Evolutionary conservation across 2,888 invertebrate genomes (phyloP), one percentile per base, ranked within the genome.

Genomic region (Nebria brevicollis): DNA sequence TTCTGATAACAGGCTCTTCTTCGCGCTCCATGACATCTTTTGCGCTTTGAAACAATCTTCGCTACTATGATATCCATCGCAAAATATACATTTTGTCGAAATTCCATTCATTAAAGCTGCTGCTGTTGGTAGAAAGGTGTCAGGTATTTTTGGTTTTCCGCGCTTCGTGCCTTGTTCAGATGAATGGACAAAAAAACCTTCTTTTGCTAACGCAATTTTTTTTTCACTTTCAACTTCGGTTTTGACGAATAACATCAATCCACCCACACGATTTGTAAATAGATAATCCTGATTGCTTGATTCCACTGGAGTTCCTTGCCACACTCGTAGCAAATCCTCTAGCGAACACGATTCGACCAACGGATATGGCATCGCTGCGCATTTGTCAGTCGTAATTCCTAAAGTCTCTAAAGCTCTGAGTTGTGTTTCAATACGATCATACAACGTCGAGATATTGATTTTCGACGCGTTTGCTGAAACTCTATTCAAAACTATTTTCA

Each of bases 161-260:
- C 85, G 6, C 86, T 80, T 4, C 86, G 87, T 81, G 76, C 84
- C 86, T 85, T 4, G 85, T 84, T 6, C 84, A 83, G 81, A 83
- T 1, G 20, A 20, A 20, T 20, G 20, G 20, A 20, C 20, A 1
- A 20, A 20, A 20, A 20, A 20, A 20, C 20, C 20, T 20, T 20
- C 20, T 20, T 20, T 20, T 20, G 20, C 20, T 20, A 20, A 1
- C 20, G 20, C 20, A 20, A 20, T 20, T 20, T 1, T 20, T 20
- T 20, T 1, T 20, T 20, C 20, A 20, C 20, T 20, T 20, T 20
- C 20, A 20, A 20, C 20, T 20, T 20, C 20, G 20, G 20, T 20
- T 20, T 20, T 20, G 20, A 20, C 0, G 20, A 20, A 20, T 20
- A 20, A 20, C 20, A 20, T 20, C 20, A 20, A 20, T 20, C 0